Base-by-base conservation (phyloP, 2,888 invertebrate species). In the Xylophagus ater region DNA sequence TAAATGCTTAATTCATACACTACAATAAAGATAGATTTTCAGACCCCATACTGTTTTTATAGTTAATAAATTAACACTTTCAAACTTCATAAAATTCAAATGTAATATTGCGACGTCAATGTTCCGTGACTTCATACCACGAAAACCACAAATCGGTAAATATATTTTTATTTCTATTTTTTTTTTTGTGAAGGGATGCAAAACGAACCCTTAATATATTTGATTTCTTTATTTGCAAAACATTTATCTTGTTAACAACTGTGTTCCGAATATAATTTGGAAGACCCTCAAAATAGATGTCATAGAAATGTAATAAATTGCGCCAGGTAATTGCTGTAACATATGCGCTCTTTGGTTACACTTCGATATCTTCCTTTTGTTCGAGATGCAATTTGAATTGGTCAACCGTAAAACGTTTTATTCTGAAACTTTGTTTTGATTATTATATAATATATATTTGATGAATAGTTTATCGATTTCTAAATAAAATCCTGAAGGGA, bases 321-420 rank as follows among this genome's bases (percentile, higher is more conserved):
- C 23, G 28, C 41, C 41, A 45, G 42, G 40, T 45, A 45, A 45
- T 45, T 45, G 41, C 45, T 45, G 45, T 45, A 41, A 45, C 45
- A 45, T 45, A 45, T 45, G 45, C 41, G 42, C 26, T 45, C 35
- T 45, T 45, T 45, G 38, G 45, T 43, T 42, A 23, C 45, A 38
- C 41, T 43, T 34, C 15, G 21, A 4, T 25, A 23, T 32, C 14
- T 18, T 9, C 13, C 24, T 31, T 31, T 32, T 34, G 31, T 37
- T 7, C 20, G 13, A 18, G 13, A 12, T 12, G 25, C 25, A 19
- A 23, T 29, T 29, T 10, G 18, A 26, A 35, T 35, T 35, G 35
- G 35, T 35, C 35, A 26, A 19, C 12, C 18, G 18, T 18, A n/a
- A n/a, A n/a, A n/a, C n/a, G n/a, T n/a, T n/a, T n/a, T n/a, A n/a